Conservation (phyloP, 2,888 invertebrate genomes). For the Camponotus fellah region DNA sequence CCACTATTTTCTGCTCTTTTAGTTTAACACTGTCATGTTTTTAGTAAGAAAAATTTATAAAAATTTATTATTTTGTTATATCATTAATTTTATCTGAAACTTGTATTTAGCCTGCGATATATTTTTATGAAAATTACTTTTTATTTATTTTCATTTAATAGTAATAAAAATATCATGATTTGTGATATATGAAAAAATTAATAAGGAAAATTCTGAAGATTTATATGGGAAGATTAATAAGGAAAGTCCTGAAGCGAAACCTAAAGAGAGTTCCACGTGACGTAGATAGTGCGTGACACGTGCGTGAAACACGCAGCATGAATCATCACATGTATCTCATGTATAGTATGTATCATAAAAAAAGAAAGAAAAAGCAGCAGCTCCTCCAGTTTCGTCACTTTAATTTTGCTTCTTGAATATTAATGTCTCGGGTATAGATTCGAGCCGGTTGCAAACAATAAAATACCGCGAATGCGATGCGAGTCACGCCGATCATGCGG, state of each 20-base stretch:
- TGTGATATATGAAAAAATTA: not conserved
- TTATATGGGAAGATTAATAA: not conserved
- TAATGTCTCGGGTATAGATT: slow-evolving; percentile 19
- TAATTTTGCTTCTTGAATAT: slow-evolving; percentile 30
- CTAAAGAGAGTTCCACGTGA: not conserved
- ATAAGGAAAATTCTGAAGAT: not conserved
- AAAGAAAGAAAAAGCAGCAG: not conserved
- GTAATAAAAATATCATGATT: not conserved
- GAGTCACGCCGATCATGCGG: slow-evolving; percentile 70
- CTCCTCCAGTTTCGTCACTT: slow-evolving; percentile 40
- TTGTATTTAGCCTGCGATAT: no score
- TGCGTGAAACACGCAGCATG: slow-evolving; percentile 8
- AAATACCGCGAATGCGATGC: slow-evolving; percentile 66
- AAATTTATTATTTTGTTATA: not conserved
- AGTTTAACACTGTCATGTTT: not conserved
- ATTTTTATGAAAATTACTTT: not conserved
- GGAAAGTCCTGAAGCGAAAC: not conserved
- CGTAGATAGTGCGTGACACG: slow-evolving; percentile 16
- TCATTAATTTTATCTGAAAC: not conserved
- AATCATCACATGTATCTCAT: slow-evolving; percentile 17
- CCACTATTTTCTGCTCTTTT: not conserved
- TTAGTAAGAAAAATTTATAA: not conserved
- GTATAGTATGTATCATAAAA: not conserved
- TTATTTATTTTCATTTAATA: not conserved
- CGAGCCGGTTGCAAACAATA: slow-evolving; percentile 64